Evolutionary conservation across 2,113 vertebrate species (phyloP), one percentile per base, ranked within the genome.

Genomic region (Gasterosteus aculeatus): DNA sequence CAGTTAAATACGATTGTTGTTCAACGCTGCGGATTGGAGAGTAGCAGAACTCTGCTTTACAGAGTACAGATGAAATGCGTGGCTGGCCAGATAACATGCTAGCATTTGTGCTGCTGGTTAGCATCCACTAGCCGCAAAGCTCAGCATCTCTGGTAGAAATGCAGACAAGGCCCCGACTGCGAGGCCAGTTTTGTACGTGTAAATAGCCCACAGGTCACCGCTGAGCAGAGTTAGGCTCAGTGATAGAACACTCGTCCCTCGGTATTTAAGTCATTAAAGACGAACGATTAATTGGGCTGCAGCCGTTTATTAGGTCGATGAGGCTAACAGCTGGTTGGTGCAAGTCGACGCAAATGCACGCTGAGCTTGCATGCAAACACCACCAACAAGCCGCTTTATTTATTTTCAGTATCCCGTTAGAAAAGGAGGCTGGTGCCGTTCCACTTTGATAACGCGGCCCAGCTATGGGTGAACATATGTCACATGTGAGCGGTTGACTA

Each of bases 311-410:
- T 78, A 61, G 78, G 85, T 70, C 74, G 79, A 82, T 83, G 73
- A 33, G 41, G 84, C 88, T 78, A 90, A 92, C 83, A 88, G 80
- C 83, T 89, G 82, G 74, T 80, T 69, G 60, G 71, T 73, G 75
- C 82, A 62, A 51, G 69, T 67, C 82, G 82, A 89, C 85, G 77
- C 77, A 82, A 87, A 86, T 82, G 75, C 72, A 80, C 70, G 87
- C 85, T 87, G 86, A 83, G 62, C 38, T 26, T 87, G 75, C 91
- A 80, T 66, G 73, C 85, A 83, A 85, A 87, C 72, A 79, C 44
- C 54, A 79, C 56, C 78, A 51, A 49, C 35, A 51, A 60, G 18
- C 59, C 33, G 9, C 42, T 66, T 69, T 72, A 18, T 33, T 78
- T 64, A 53, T 16, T 26, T 33, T 15, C 57, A 77, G 85, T 75